These are phyloP conservation scores for Melanaphis sacchari DNA, from an alignment of 1,140 invertebrate species.

Conservation along the genomic window DNA sequence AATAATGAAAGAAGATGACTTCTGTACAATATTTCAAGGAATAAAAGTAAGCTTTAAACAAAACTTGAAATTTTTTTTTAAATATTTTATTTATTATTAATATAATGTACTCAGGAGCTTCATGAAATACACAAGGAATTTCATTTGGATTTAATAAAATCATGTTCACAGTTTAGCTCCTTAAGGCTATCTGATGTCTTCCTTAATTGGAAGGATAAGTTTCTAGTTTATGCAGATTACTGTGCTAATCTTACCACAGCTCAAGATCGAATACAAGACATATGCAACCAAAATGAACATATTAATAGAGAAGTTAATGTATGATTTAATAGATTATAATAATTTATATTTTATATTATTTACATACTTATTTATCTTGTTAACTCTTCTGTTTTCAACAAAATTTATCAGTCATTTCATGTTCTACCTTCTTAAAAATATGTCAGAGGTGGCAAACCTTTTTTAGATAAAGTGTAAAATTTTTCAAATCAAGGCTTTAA, in stretches of 20 bases:
- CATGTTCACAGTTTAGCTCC: slow-evolving; percentile 67
- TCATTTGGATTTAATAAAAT: slow-evolving; percentile 78
- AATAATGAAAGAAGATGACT: slow-evolving; percentile 76
- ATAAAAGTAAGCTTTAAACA: slow-evolving; percentile 75
- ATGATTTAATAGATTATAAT: slow-evolving; percentile 60
- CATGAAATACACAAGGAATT: slow-evolving; percentile 86
- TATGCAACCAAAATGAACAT: slow-evolving; percentile 71
- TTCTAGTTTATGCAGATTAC: slow-evolving; percentile 94
- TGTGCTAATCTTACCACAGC: slow-evolving; percentile 89
- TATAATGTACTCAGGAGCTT: slow-evolving; percentile 71
- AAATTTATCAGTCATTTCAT: too few species aligned
- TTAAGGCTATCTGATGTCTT: slow-evolving; percentile 78
- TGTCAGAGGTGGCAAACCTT: too few species aligned
- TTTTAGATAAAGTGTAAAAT: too few species aligned
- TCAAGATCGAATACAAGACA: slow-evolving; percentile 78
- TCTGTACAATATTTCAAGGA: slow-evolving; percentile 83
- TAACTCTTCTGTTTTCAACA: too few species aligned
- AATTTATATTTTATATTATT: neutral
- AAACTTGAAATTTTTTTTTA: neutral
- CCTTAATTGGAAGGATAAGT: slow-evolving; percentile 85
- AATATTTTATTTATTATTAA: slow-evolving; percentile 3
- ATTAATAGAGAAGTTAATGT: slow-evolving; percentile 70
- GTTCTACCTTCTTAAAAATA: too few species aligned
- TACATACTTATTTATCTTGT: neutral
- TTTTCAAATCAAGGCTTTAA: too few species aligned